A percentile compares a stretch with the other conserved stretches of the same genome.
Conservation (phyloP, 2,113 vertebrate genomes). For the Brachyistius frenatus region DNA sequence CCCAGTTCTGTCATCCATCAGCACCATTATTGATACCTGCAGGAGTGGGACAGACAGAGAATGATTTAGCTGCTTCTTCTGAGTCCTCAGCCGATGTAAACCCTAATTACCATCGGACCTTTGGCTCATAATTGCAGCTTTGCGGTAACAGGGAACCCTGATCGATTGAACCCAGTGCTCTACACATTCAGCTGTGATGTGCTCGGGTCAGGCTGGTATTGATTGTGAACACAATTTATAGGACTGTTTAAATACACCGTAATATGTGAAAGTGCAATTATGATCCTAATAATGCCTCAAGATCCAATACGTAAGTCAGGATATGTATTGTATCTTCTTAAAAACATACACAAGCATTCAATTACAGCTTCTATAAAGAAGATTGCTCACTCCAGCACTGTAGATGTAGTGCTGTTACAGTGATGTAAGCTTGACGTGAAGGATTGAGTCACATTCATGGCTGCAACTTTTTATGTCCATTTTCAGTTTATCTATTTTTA, state of each 20-base stretch:
- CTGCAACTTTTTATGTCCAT: too few species aligned
- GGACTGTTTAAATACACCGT: background rate
- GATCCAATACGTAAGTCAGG: background rate
- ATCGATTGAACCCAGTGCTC: slow-evolving; percentile 17
- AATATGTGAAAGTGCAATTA: background rate
- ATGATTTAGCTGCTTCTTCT: background rate
- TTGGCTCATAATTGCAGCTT: background rate
- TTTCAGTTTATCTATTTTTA: too few species aligned
- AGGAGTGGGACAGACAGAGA: background rate
- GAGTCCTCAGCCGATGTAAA: background rate
- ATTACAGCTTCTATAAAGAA: background rate
- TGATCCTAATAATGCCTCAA: background rate
- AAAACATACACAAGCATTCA: background rate
- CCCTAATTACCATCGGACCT: slow-evolving; percentile 11
- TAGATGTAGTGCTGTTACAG: too few species aligned
- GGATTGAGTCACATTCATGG: too few species aligned
- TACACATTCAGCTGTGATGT: background rate
- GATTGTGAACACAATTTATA: slow-evolving; percentile 1
- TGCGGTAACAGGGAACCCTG: background rate
- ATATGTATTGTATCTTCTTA: background rate
- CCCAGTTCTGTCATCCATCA: slow-evolving; percentile 28
- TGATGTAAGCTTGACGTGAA: too few species aligned
- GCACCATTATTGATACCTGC: slow-evolving; percentile 20
- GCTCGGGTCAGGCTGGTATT: background rate
- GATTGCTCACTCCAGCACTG: too few species aligned